Conservation (phyloP, 2,888 invertebrate genomes). For the Epistrophe grossulariae region DNA sequence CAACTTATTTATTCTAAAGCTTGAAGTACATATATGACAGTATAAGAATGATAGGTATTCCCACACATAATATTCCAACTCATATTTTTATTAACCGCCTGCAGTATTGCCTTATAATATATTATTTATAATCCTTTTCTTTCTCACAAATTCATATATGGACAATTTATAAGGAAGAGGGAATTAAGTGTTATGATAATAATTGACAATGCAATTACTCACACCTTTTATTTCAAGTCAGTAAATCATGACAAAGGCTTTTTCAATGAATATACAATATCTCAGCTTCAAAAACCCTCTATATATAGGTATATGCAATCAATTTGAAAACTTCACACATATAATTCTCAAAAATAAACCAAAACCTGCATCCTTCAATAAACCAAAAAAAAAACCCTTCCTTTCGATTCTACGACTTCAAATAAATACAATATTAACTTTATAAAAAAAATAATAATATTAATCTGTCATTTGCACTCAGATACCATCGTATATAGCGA, state of each 20-base stretch:
- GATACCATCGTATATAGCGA: conserved; percentile 24
- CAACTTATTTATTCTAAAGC: too few relatives aligned
- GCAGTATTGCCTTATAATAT: too few relatives aligned
- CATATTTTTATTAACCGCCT: too few relatives aligned
- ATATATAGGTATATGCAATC: not conserved
- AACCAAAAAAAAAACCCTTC: conserved; percentile 6
- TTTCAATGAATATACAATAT: not conserved
- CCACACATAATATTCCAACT: too few relatives aligned
- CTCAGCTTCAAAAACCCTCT: not conserved
- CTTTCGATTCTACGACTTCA: not conserved
- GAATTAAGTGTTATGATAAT: not conserved
- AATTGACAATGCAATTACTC: conserved; percentile 3
- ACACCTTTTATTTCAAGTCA: not conserved
- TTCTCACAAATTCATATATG: not conserved
- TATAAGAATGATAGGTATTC: too few relatives aligned
- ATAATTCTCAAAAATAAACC: not conserved
- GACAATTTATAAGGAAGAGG: not conserved
- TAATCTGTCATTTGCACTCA: conserved; percentile 69
- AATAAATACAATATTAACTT: not conserved
- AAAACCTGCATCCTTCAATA: conserved; percentile 10
- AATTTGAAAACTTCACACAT: conserved; percentile 19
- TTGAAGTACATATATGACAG: too few relatives aligned
- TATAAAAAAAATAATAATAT: conserved; percentile 37
- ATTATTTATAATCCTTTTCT: not conserved
- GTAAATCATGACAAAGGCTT: not conserved